Evolutionary conservation across 2,888 invertebrate species (phyloP).

Genomic region (Microchrysa polita): DNA sequence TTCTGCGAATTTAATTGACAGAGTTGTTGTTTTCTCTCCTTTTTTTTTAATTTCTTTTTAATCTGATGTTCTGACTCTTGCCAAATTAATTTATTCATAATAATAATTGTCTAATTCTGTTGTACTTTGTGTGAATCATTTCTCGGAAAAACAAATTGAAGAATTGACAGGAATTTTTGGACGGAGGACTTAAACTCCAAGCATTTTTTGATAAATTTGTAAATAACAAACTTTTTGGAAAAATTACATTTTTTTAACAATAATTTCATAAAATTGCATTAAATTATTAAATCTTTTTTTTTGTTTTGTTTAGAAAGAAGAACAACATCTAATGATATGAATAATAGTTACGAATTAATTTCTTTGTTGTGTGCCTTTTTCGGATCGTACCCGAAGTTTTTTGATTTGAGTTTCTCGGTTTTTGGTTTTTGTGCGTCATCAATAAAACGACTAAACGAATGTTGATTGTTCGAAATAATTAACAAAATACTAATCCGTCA

Average conservation of each 20-base stretch:
- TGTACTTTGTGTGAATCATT: not conserved
- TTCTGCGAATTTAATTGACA: slow-evolving; percentile 12
- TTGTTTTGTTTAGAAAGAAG: slow-evolving; percentile 29
- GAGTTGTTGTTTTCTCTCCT: too few species aligned
- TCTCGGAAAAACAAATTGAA: too few species aligned
- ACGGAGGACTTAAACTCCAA: too few species aligned
- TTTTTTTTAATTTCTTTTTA: too few species aligned
- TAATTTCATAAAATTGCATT: slow-evolving; percentile 1
- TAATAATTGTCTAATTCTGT: not conserved
- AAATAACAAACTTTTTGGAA: too few species aligned
- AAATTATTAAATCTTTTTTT: not conserved
- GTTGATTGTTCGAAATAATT: not conserved
- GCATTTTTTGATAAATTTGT: too few species aligned
- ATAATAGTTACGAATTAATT: slow-evolving; percentile 10
- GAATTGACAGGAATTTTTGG: too few species aligned
- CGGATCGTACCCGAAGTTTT: slow-evolving; percentile 65
- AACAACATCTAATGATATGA: slow-evolving; percentile 2
- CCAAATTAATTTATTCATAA: too few species aligned
- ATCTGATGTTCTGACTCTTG: not conserved
- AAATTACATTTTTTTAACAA: not conserved
- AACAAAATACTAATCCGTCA: not conserved
- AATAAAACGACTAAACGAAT: not conserved
- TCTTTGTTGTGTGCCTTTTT: slow-evolving; percentile 58
- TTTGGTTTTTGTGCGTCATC: not conserved
- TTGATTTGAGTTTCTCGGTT: too few species aligned